A percentile compares a stretch with the other conserved stretches of the same genome.
Conservation (phyloP, 2,888 invertebrate species). For the Nesidiocoris tenuis region DNA sequence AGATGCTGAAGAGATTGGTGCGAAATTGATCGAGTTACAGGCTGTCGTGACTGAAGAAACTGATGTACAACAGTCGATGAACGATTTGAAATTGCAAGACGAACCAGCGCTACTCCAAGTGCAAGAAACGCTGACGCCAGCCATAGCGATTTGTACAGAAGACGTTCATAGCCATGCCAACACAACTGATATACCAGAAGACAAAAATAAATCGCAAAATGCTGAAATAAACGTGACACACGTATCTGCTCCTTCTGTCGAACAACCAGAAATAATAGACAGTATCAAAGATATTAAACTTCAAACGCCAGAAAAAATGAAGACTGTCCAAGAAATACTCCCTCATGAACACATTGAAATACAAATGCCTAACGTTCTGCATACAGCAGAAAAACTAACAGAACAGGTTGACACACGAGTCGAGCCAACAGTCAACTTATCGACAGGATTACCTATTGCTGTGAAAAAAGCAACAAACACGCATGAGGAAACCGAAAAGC, state of each 20-base stretch:
- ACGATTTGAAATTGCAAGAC: slow-evolving; percentile 6
- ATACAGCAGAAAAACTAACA: not conserved
- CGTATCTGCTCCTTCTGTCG: slow-evolving; percentile 24
- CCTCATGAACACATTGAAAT: slow-evolving; percentile 29
- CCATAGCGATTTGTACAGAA: slow-evolving; percentile 40
- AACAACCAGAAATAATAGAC: slow-evolving; percentile 15
- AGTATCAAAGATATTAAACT: not conserved
- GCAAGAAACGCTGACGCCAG: slow-evolving; percentile 29
- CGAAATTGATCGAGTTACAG: slow-evolving; percentile 19
- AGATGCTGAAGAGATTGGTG: slow-evolving; percentile 12
- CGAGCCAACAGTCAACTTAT: slow-evolving; percentile 3
- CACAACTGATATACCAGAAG: slow-evolving; percentile 11
- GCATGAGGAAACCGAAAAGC: slow-evolving; percentile 22
- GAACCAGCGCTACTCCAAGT: slow-evolving; percentile 20
- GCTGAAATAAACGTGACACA: slow-evolving; percentile 11
- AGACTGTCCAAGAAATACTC: slow-evolving; percentile 19
- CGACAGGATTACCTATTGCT: slow-evolving; percentile 24
- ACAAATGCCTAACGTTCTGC: slow-evolving; percentile 13
- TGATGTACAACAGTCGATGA: slow-evolving; percentile 18
- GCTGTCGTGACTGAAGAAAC: slow-evolving; percentile 43
- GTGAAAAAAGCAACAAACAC: slow-evolving; percentile 17
- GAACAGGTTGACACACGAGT: not conserved
- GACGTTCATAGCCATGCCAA: slow-evolving; percentile 10
- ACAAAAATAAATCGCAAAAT: not conserved
- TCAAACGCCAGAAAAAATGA: slow-evolving; percentile 12